phyloP scores from a whole-genome alignment of 2,888 invertebrate genomes.

The Drosophila anomalata region DNA sequence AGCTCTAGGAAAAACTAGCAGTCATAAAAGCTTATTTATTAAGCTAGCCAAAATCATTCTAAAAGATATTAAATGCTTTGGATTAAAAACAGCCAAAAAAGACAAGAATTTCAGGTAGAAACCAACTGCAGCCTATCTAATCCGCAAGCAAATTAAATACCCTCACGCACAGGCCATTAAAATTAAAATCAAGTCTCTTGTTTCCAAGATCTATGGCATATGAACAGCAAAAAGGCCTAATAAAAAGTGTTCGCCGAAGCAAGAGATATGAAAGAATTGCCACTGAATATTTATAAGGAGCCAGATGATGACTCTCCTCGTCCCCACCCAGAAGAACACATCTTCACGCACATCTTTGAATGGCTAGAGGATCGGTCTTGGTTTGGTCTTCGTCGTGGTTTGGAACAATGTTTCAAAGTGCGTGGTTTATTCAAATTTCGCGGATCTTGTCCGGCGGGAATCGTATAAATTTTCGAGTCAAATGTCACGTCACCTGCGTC shows the following conservation, averaged over 20 bases:
- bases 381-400: not conserved
- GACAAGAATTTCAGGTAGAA: slow-evolving; percentile 39
- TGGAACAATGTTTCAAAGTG: slow-evolving; percentile 23
- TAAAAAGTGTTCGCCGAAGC: slow-evolving; percentile 25
- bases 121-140: slow-evolving; percentile 39
- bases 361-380: slow-evolving; percentile 6
- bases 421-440: slow-evolving; percentile 64
- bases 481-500: slow-evolving; percentile 66
- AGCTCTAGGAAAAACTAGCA: not conserved
- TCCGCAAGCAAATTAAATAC: slow-evolving; percentile 65
- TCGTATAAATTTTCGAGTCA: slow-evolving; percentile 50
- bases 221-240: slow-evolving; percentile 18
- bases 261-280: slow-evolving; percentile 16
- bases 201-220: slow-evolving; percentile 1
- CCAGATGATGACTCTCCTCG: slow-evolving; percentile 14
- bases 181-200: slow-evolving; percentile 61
- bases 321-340: slow-evolving; percentile 11
- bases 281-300: slow-evolving; percentile 48
- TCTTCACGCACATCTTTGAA: slow-evolving; percentile 20
- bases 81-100: not conserved
- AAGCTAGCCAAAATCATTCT: not conserved
- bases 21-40: not conserved
- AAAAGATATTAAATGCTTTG: too few species aligned
- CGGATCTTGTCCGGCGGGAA: slow-evolving; percentile 60
- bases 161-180: slow-evolving; percentile 66